Percentiles rank a stretch among this genome's conserved stretches.
Evolutionary conservation across 2,113 vertebrate genomes (phyloP).

Genomic region (Alexandromys fortis): DNA sequence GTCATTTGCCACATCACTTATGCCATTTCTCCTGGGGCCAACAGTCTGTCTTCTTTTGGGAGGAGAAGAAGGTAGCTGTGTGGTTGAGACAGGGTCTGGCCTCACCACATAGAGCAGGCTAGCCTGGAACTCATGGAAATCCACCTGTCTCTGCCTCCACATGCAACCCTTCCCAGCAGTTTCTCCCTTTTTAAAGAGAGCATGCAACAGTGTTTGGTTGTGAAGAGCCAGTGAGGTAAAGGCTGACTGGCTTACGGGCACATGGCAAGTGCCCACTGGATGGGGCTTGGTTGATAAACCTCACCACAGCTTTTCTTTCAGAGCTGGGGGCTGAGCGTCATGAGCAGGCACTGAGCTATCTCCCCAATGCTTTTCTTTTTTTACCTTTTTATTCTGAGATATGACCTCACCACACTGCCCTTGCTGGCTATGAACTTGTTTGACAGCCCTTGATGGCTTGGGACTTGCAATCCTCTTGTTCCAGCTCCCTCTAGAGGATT

Average conservation of each 20-base stretch:
- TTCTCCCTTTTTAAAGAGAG: not conserved
- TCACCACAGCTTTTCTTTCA: not conserved
- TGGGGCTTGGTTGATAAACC: not conserved
- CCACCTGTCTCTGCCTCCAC: not conserved
- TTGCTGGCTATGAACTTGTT: not conserved
- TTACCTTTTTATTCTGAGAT: not conserved
- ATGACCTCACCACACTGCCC: not conserved
- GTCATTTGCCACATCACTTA: not conserved
- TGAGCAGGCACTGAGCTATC: not conserved
- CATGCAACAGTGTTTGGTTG: too few relatives aligned
- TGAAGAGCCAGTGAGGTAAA: not conserved
- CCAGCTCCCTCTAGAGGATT: not conserved
- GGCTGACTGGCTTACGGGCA: not conserved
- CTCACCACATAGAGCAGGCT: too few relatives aligned
- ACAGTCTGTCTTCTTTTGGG: not conserved
- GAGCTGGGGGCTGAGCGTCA: not conserved
- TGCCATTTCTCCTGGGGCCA: not conserved
- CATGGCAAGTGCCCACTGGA: not conserved
- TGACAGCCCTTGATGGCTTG: too few relatives aligned
- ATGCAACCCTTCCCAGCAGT: too few relatives aligned
- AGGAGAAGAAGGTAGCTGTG: too few relatives aligned
- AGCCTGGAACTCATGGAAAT: too few relatives aligned
- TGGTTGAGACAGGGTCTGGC: too few relatives aligned
- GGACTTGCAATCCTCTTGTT: not conserved
- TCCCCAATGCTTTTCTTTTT: not conserved